Base-by-base conservation (phyloP, 2,888 invertebrate species). In the Clunio marinus region DNA sequence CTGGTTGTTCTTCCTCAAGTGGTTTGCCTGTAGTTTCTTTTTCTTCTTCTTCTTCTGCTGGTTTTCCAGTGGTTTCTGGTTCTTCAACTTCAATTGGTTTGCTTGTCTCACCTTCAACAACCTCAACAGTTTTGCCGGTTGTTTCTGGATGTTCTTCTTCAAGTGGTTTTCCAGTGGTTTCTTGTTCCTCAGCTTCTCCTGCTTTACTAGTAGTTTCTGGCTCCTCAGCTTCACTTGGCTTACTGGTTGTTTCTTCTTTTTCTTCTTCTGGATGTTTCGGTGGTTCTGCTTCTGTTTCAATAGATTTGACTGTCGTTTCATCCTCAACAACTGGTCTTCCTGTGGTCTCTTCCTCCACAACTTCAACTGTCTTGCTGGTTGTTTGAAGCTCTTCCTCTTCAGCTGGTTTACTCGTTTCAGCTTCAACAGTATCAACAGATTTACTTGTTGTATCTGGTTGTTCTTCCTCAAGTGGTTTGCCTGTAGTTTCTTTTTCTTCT, bases 221-320 rank as follows among this genome's bases (percentile, higher is more conserved):
- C 45, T 51, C 58, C 69, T 69, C 71, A 46, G 37, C 69, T 55
- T 72, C 46, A 71, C 68, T 22, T n/a, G n/a, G n/a, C n/a, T n/a
- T n/a, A 66, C 58, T 22, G 46, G 46, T 60, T 45, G 55, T 69
- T 62, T 51, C n/a, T 46, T 41, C 68, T n/a, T n/a, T n/a, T n/a
- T n/a, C n/a, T n/a, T 60, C 41, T 51, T 67, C 66, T 70, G 66
- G 37, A 27, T 67, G n/a, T 25, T 28, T 22, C 45, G 17, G 17
- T 28, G 69, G 25, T 37, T 69, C 41, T 20, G 37, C 66, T n/a
- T 37, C 20, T 32, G 32, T 8, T 58, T 66, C 69, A 2, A 70
- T 72, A 68, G 72, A 71, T 70, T 74, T 73, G 13, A 70, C 71
- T 17, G 72, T 68, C 7, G 72, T 37, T 65, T 73, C 58, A 10